Base-by-base conservation (phyloP, 2,888 invertebrate species). In the Tenthredo mesomela region DNA sequence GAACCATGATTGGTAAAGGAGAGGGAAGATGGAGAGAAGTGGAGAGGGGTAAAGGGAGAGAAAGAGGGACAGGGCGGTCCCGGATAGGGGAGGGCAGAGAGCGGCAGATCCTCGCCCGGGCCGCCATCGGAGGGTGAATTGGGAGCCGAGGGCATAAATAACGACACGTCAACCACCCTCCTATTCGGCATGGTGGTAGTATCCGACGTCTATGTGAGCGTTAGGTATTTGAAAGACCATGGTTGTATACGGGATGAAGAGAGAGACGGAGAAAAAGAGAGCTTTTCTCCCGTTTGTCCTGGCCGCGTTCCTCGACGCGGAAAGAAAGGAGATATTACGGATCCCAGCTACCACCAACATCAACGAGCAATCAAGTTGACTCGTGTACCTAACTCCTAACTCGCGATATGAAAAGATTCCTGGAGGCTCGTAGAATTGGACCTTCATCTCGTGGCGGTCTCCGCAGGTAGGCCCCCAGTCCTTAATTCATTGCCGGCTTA, bases 131-230 rank as follows among this genome's bases (percentile, higher is more conserved):
- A 88, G 91, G 89, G 88, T 89, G 89, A 88, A 88, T 89, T 86
- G 87, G 86, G 86, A 88, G 88, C 87, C 89, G 87, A 87, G 87
- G 88, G 88, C 90, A 90, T 91, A 91, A 91, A 91, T 91, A 91
- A 91, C 83, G 80, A 18, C 61, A 71, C 83, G 85, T 85, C 85
- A 83, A 83, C 71, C 88, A 87, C 86, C 87, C 78, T 70, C 33
- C 47, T 80, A n/a, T 61, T n/a, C 50, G 21, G 12, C 25, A 33
- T 61, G 37, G 78, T 61, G 78, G 78, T 82, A 25, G 77, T 50
- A 29, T 25, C 18, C 67, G 3, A 9, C 12, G 43, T 80, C 1
- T 61, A 12, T 47, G 61, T 80, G 29, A 58, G 12, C 21, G 18
- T 61, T 40, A 37, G 73, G 33, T 33, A 67, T 67, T 33, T 6